Evolutionary conservation across 2,888 invertebrate genomes (phyloP), one percentile per base, ranked within the genome.

Genomic region (Coleophora deauratella): DNA sequence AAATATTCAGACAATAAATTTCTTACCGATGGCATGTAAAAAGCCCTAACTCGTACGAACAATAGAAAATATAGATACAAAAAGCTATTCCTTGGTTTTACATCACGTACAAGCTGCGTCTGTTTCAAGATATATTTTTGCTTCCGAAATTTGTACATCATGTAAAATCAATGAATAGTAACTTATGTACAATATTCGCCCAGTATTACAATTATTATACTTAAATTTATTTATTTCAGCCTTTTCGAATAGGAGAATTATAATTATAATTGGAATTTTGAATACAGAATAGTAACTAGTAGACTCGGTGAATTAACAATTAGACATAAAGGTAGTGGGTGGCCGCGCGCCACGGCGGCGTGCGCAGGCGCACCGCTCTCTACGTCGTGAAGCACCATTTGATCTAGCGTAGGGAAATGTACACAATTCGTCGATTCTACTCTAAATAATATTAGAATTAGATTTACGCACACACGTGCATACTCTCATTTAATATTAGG

Each of bases 341-440:
- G 21, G 21, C 21, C 21, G 21, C 21, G 3, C 21, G 21, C 11
- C 11, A 45, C 44, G 45, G 49, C 50, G 31, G 47, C 55, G 47
- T 46, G 48, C 56, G 55, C 57, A 56, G 52, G 56, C 54, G 50
- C 21, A 6, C 3, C 21, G 45, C 52, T 10, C 67, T 73, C 85
- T 84, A 85, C 79, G 64, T 73, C 67, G 76, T 79, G 80, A 84
- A 84, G 85, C 85, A 85, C 85, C 85, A 85, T 84, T 80, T 81
- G 84, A 81, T 85, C 84, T 82, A 84, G 85, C 84, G 79, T 84
- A 82, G 76, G 85, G 84, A 75, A 82, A 85, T 85, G 82, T 85
- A 85, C 85, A 85, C 71, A 65, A 70, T 78, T 79, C 74, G 64
- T 69, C 72, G 66, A 72, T 70, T 76, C 78, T 78, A 81, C 57